phyloP scores from a whole-genome alignment of 1,140 invertebrate genomes.

The Heliconius himera region DNA sequence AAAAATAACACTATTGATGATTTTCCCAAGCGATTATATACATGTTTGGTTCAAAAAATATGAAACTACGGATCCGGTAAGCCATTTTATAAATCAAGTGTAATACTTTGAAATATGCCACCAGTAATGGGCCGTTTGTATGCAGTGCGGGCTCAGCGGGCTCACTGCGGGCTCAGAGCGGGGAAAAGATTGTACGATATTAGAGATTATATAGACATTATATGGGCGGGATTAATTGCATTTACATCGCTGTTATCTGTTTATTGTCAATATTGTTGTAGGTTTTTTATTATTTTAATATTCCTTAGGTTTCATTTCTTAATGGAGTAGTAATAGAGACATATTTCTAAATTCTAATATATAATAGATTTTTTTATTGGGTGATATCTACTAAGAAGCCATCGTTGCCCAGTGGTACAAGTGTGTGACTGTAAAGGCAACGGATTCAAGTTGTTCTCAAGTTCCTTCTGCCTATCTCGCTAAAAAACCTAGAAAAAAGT shows the following conservation, averaged over 20 bases:
- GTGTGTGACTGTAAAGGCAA: too few relatives aligned
- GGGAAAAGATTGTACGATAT: conserved; percentile 6
- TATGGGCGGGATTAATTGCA: neutral
- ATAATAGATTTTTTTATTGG: too few relatives aligned
- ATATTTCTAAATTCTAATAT: too few relatives aligned
- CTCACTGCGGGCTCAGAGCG: neutral
- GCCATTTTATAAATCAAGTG: conserved; percentile 59
- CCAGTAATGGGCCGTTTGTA: conserved; percentile 57
- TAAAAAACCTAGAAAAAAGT: too few relatives aligned
- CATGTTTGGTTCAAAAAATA: conserved; percentile 8
- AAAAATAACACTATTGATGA: neutral
- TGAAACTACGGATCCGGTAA: conserved; percentile 14
- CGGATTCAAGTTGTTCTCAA: too few relatives aligned
- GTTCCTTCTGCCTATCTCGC: too few relatives aligned
- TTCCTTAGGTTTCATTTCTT: neutral
- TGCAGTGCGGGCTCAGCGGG: conserved; percentile 32
- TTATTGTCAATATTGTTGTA: neutral
- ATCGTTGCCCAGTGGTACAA: too few relatives aligned
- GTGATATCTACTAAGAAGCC: too few relatives aligned
- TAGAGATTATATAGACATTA: conserved; percentile 5
- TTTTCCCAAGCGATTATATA: neutral
- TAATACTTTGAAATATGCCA: conserved; percentile 58
- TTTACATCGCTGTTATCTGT: neutral
- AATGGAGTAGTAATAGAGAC: neutral
- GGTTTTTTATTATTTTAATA: neutral